phyloP scores from a whole-genome alignment of 2,888 invertebrate genomes.

The Pedicia rivosa region DNA sequence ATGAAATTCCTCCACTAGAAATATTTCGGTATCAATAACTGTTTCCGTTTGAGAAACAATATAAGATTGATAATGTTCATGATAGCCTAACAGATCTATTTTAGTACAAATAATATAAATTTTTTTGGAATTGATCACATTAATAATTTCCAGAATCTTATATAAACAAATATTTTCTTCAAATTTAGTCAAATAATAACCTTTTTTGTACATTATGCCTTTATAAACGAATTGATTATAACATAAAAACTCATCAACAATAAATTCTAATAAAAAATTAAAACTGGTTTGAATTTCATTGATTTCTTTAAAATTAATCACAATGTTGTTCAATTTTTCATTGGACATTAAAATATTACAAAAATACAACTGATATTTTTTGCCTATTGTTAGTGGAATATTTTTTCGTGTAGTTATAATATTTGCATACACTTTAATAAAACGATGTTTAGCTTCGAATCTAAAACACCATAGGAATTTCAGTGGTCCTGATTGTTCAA shows the following conservation, averaged over 20 bases:
- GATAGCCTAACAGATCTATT: no score
- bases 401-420: neutral
- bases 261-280: no score
- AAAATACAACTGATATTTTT: constrained; percentile 1
- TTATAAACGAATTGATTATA: constrained; percentile 1
- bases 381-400: neutral
- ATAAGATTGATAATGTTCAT: constrained; percentile 2
- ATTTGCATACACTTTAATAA: neutral
- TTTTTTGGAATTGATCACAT: no score
- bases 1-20: neutral
- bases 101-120: no score
- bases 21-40: no score
- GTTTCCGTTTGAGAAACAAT: no score
- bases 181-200: neutral
- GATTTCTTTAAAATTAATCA: no score
- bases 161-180: neutral
- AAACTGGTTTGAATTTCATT: no score
- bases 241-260: no score
- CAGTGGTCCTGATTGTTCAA: neutral
- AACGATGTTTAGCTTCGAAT: neutral
- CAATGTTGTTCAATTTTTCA: no score
- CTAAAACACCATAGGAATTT: neutral
- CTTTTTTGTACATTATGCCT: neutral
- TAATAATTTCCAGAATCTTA: no score
- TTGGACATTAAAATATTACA: constrained; percentile 1